A percentile compares a stretch with the other conserved stretches of the same genome.
Conservation (phyloP, 2,888 invertebrate genomes). For the Seira musarum region DNA sequence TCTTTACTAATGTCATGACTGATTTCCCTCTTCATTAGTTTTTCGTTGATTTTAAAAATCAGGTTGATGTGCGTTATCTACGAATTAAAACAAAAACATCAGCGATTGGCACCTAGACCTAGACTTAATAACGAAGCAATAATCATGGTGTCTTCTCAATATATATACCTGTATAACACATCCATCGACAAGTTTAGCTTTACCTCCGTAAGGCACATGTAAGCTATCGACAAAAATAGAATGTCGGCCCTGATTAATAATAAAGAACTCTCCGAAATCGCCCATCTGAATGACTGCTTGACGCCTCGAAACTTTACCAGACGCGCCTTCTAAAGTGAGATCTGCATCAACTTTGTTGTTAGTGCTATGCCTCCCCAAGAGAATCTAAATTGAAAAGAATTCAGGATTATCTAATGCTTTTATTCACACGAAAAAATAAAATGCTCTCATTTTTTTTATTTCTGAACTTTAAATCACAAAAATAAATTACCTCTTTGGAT, state of each 20-base stretch:
- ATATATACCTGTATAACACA: conserved; percentile 89
- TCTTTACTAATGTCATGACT: conserved; percentile 38
- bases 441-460: neutral
- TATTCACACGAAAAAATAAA: neutral
- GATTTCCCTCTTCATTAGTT: conserved; percentile 41
- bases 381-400: no score
- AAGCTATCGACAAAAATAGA: conserved; percentile 95
- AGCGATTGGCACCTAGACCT: no score
- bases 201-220: conserved; percentile 89
- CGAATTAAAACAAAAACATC: no score
- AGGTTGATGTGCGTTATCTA: conserved; percentile 65
- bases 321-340: conserved; percentile 92
- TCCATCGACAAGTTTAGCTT: conserved; percentile 92
- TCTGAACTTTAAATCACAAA: neutral
- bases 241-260: conserved; percentile 95
- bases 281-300: conserved; percentile 93
- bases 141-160: conserved; percentile 2
- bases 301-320: conserved; percentile 92
- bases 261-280: conserved; percentile 95
- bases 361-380: conserved; percentile 90
- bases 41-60: conserved; percentile 66
- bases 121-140: no score
- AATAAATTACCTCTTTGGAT: conserved; percentile 82
- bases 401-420: conserved; percentile 43
- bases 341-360: conserved; percentile 94